Conservation (phyloP, 2,888 invertebrate species). For the Drosophila kanekoi region DNA sequence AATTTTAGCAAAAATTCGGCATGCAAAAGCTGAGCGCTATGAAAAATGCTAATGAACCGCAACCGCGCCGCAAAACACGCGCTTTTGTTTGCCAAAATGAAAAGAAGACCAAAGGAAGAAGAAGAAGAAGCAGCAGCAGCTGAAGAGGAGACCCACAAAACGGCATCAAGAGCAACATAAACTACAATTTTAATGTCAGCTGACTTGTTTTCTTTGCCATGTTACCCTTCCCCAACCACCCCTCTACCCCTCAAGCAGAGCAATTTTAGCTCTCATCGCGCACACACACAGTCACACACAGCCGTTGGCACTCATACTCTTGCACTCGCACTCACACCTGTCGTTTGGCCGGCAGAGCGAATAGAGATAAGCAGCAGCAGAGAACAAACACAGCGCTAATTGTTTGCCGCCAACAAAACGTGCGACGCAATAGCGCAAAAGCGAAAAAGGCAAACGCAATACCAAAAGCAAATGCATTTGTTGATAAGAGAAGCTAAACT, state of each 20-base stretch:
- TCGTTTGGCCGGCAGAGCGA: slow-evolving; percentile 31
- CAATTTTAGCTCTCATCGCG: slow-evolving; percentile 2
- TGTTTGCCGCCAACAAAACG: slow-evolving; percentile 63
- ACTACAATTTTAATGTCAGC: slow-evolving; percentile 66
- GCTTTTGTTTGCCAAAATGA: slow-evolving; percentile 35
- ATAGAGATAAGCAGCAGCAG: slow-evolving; percentile 54
- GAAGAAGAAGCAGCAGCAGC: not conserved
- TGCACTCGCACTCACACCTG: slow-evolving; percentile 43
- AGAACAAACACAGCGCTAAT: slow-evolving; percentile 52
- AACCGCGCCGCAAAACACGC: slow-evolving; percentile 31
- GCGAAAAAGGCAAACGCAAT: slow-evolving; percentile 35
- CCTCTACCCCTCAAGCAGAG: slow-evolving; percentile 3
- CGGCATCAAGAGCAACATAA: slow-evolving; percentile 28
- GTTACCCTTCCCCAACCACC: not conserved
- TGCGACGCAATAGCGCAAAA: slow-evolving; percentile 61
- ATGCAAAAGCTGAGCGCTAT: slow-evolving; percentile 46
- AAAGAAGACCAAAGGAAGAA: slow-evolving; percentile 16
- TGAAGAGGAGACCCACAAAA: slow-evolving; percentile 6
- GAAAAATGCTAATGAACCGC: slow-evolving; percentile 53
- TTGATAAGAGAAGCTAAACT: slow-evolving; percentile 24
- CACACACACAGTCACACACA: slow-evolving; percentile 7
- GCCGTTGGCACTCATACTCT: not conserved
- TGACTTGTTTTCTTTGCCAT: slow-evolving; percentile 62
- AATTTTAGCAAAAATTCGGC: slow-evolving; percentile 55
- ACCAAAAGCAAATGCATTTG: slow-evolving; percentile 39